Evolutionary conservation across 2,888 invertebrate genomes (phyloP).

Genomic region (Epinotia bilunana): DNA sequence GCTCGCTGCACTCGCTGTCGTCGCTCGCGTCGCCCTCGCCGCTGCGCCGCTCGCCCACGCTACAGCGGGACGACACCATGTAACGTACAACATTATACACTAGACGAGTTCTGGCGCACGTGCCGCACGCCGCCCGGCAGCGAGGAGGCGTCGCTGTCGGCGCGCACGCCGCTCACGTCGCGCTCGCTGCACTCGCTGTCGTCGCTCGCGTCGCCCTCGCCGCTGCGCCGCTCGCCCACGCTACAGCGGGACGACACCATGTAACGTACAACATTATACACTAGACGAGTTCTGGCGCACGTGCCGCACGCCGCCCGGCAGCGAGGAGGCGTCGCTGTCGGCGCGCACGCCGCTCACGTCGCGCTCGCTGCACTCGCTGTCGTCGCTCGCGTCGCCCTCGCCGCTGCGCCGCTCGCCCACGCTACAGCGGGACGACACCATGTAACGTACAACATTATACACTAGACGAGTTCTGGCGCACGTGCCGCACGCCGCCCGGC

Average conservation of each 20-base stretch:
- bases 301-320: too few relatives aligned
- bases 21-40: constrained; percentile 67
- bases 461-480: constrained; percentile 64
- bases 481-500: too few relatives aligned
- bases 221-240: constrained; percentile 64
- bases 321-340: constrained; percentile 43
- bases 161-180: constrained; percentile 56
- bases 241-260: too few relatives aligned
- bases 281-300: constrained; percentile 45
- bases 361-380: constrained; percentile 77
- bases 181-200: constrained; percentile 79
- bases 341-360: constrained; percentile 70
- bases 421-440: constrained; percentile 58
- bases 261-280: constrained; percentile 57
- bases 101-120: constrained; percentile 45
- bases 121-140: too few relatives aligned
- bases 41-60: constrained; percentile 39
- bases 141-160: too few relatives aligned
- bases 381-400: constrained; percentile 68
- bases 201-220: constrained; percentile 67
- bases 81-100: constrained; percentile 57
- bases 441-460: constrained; percentile 58
- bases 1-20: constrained; percentile 60
- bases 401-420: constrained; percentile 65
- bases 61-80: too few relatives aligned